A percentile compares a stretch with the other conserved stretches of the same genome.
phyloP scores from a whole-genome alignment of 2,888 invertebrate species.

The Autographa gamma region DNA sequence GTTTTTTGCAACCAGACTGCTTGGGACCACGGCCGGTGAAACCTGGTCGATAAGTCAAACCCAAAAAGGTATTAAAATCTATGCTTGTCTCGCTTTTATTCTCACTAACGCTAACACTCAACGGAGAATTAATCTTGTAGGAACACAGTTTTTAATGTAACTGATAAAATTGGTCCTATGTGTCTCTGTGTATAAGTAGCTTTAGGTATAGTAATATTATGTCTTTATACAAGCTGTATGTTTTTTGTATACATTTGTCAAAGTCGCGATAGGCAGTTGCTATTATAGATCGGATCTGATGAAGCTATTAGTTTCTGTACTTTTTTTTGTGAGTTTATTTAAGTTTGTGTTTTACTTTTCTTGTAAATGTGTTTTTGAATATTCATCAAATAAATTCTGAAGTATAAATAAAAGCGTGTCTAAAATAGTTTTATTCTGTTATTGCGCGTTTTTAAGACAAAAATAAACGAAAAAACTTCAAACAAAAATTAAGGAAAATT shows the following conservation, averaged over 20 bases:
- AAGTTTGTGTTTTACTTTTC: too few species aligned
- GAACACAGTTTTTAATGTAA: neutral
- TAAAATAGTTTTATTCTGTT: too few species aligned
- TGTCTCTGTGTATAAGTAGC: neutral
- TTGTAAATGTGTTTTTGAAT: too few species aligned
- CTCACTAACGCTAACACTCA: too few species aligned
- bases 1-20: too few species aligned
- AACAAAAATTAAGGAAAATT: constrained; percentile 22
- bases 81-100: too few species aligned
- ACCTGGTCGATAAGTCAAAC: too few species aligned
- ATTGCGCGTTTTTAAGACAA: neutral
- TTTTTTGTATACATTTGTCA: constrained; percentile 7
- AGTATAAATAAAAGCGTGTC: too few species aligned
- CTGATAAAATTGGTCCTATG: neutral
- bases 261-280: constrained; percentile 3
- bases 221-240: neutral
- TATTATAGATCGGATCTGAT: neutral
- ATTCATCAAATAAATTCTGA: too few species aligned
- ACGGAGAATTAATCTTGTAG: too few species aligned
- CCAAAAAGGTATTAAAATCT: too few species aligned
- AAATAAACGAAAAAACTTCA: neutral
- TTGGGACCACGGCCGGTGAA: too few species aligned
- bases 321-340: neutral
- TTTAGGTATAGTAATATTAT: neutral
- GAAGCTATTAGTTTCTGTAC: neutral